Base-by-base conservation (phyloP, 2,888 invertebrate genomes). In the Drosophila incognita region DNA sequence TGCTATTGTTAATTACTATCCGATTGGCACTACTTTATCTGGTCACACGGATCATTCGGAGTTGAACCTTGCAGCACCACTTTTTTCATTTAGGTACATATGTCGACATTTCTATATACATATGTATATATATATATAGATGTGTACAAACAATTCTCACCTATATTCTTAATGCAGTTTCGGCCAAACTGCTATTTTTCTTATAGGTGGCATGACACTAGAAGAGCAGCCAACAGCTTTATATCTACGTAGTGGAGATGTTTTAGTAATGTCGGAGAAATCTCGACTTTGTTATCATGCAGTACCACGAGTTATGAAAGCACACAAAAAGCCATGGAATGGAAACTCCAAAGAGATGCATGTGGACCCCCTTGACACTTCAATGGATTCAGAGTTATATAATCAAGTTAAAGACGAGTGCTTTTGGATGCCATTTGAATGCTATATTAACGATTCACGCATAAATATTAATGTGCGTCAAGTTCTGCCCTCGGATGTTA, bases 31-130 rank as follows among this genome's bases (percentile, higher is more conserved):
- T 0, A 98, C 97, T 3, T 94, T 99, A 40, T 97, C 98, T 2
- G 98, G 98, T 0, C 99, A 99, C 91, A 97, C 97, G 0, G 99
- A 99, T 93, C 97, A 97, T 91, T 99, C 99, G 0, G 99, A 99
- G 94, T 93, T 95, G 2, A 96, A 98, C 93, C 94, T 96, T 53
- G 94, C 95, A 35, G 98, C 98, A 5, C 99, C 99, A 0, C 93
- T 99, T 38, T 95, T 99, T 89, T 99, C 99, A 0, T 95, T 97
- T 83, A 97, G 97, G 97, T 97, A 93, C 53, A 58, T 36, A 13
- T 46, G 13, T 46, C 8, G 15, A 59, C 7, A 15, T 4, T 36
- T 42, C n/a, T 11, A 31, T 10, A 31, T 40, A 15, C 35, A 35
- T 35, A 35, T 33, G 15, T 8, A 33, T 7, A 13, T 7, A 7